Evolutionary conservation across 2,888 invertebrate species (phyloP).

Genomic region (Xestia rhomboidea): DNA sequence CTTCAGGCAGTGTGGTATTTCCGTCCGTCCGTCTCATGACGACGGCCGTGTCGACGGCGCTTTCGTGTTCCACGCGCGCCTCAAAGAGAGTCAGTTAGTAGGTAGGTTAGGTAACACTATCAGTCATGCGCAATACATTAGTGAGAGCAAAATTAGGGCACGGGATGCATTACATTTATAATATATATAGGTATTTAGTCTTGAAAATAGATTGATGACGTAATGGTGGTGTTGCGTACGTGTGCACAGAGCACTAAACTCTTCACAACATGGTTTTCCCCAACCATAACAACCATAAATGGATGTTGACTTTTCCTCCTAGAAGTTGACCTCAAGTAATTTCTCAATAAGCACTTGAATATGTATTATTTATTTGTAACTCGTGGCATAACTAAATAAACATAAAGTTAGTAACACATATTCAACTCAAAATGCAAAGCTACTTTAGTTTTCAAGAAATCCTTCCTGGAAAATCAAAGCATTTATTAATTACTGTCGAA

Average conservation of each 20-base stretch:
- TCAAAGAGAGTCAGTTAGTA: too few relatives aligned
- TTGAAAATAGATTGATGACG: slow-evolving; percentile 27
- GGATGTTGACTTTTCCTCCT: slow-evolving; percentile 43
- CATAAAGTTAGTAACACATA: neutral
- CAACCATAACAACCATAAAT: slow-evolving; percentile 28
- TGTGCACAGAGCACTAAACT: slow-evolving; percentile 1
- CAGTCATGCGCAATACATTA: neutral
- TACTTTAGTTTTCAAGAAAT: neutral
- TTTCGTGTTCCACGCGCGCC: too few relatives aligned
- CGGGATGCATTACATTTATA: slow-evolving; percentile 2
- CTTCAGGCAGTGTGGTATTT: too few relatives aligned
- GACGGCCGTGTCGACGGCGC: too few relatives aligned
- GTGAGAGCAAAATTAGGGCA: slow-evolving; percentile 15
- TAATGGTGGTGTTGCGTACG: neutral
- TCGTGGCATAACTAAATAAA: neutral
- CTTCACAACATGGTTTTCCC: slow-evolving; percentile 40
- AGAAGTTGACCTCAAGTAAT: slow-evolving; percentile 4
- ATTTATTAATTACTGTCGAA: neutral
- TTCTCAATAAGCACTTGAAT: slow-evolving; percentile 21
- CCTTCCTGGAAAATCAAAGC: neutral
- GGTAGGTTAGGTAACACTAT: too few relatives aligned
- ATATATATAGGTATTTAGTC: neutral
- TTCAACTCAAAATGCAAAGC: slow-evolving; percentile 1
- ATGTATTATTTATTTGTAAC: slow-evolving; percentile 15
- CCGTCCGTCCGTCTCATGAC: too few relatives aligned